Evolutionary conservation across 2,797 vertebrate species (phyloP).

Genomic region (Enteromius afrohamiltoni): DNA sequence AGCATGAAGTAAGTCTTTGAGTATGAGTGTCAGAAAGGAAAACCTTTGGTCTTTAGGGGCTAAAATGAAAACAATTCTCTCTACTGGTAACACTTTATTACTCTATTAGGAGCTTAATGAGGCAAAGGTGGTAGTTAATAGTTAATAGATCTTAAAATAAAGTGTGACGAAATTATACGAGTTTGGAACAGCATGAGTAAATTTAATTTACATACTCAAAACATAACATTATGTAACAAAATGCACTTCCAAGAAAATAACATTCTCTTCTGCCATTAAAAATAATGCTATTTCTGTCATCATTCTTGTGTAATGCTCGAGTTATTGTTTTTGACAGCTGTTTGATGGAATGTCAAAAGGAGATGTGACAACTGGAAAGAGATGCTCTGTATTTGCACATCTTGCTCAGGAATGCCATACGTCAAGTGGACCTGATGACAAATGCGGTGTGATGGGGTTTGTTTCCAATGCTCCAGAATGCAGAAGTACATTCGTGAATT

Average conservation of each 20-base stretch:
- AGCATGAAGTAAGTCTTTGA: background rate
- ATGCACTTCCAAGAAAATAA: background rate
- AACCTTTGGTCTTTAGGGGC: background rate
- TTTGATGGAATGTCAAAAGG: constrained; percentile 42
- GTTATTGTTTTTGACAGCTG: constrained; percentile 43
- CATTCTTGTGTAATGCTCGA: constrained; percentile 15
- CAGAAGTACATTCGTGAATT: background rate
- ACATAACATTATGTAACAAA: constrained; percentile 12
- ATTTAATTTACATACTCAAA: background rate
- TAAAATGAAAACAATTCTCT: background rate
- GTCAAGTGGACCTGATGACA: constrained; percentile 37
- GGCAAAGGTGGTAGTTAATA: no score
- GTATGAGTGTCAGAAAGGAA: background rate
- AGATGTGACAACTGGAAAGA: constrained; percentile 18
- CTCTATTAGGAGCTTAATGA: no score
- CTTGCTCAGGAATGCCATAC: constrained; percentile 38
- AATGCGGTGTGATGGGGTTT: constrained; percentile 17
- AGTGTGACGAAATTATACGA: background rate
- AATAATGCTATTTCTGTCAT: background rate
- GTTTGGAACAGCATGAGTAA: background rate
- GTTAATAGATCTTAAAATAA: no score
- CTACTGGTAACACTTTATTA: no score
- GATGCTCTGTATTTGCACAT: constrained; percentile 40
- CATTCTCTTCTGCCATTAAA: background rate
- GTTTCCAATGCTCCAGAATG: constrained; percentile 24